These are phyloP conservation scores for Pandemis heparana DNA, from an alignment of 2,888 invertebrate genomes.

Conservation along the genomic window DNA sequence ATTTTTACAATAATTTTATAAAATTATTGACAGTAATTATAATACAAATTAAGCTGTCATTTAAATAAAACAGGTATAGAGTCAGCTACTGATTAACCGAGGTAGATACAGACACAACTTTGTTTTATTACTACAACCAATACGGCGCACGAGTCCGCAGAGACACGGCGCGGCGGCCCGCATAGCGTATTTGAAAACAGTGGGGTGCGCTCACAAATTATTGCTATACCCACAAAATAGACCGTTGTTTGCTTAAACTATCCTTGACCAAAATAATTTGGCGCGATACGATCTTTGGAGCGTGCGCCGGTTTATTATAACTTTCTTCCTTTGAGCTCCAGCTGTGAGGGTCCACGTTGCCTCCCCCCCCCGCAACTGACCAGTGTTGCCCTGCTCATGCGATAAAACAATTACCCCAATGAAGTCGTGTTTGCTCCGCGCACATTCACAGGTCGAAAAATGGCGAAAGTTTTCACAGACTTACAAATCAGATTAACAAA, in stretches of 20 bases:
- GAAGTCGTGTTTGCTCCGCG: slow-evolving; percentile 69
- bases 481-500: slow-evolving; percentile 42
- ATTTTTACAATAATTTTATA: no score
- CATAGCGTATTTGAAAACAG: slow-evolving; percentile 49
- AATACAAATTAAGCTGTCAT: no score
- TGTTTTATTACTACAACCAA: slow-evolving; percentile 29
- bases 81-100: slow-evolving; percentile 9
- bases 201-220: slow-evolving; percentile 60
- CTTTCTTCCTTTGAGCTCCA: slow-evolving; percentile 72
- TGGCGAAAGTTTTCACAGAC: slow-evolving; percentile 45
- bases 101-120: slow-evolving; percentile 20
- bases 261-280: slow-evolving; percentile 80
- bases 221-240: slow-evolving; percentile 58
- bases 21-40: no score
- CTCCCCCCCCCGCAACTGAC: slow-evolving; percentile 56
- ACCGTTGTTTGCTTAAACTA: slow-evolving; percentile 72
- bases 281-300: slow-evolving; percentile 77
- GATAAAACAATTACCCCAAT: slow-evolving; percentile 84
- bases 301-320: slow-evolving; percentile 75
- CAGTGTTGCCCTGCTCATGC: slow-evolving; percentile 76
- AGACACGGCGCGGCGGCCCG: slow-evolving; percentile 28
- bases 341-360: slow-evolving; percentile 62
- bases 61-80: neutral
- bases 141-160: slow-evolving; percentile 23
- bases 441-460: slow-evolving; percentile 64